Conservation (phyloP, 1,140 invertebrate species). For the Eubasilissa regina region DNA sequence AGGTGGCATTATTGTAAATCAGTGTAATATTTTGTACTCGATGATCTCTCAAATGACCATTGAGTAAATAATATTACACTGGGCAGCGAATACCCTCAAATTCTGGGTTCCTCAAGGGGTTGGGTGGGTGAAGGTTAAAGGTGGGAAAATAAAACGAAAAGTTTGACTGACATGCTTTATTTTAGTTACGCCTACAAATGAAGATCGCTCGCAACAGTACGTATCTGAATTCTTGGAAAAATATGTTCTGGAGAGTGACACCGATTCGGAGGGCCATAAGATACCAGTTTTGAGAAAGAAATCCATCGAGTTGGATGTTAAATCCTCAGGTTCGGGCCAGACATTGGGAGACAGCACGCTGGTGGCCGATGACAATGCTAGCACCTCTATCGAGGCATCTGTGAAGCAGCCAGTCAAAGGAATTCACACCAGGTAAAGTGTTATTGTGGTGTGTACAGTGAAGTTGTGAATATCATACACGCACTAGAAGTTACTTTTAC, state of each 20-base stretch:
- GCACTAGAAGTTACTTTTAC: too few relatives aligned
- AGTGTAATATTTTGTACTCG: too few relatives aligned
- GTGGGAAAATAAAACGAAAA: too few relatives aligned
- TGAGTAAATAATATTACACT: too few relatives aligned
- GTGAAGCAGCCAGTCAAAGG: conserved; percentile 45
- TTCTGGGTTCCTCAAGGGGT: too few relatives aligned
- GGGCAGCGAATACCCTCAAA: too few relatives aligned
- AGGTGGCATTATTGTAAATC: too few relatives aligned
- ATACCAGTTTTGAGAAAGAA: conserved; percentile 67
- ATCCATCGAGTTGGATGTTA: conserved; percentile 33
- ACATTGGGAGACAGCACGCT: conserved; percentile 38
- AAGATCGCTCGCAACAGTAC: conserved; percentile 74
- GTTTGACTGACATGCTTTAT: background rate
- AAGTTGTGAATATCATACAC: too few relatives aligned
- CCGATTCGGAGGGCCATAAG: conserved; percentile 74
- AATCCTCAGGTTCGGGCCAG: conserved; percentile 44
- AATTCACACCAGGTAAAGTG: conserved; percentile 54
- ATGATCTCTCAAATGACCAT: too few relatives aligned
- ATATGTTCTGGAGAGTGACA: conserved; percentile 79
- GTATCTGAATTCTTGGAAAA: conserved; percentile 78
- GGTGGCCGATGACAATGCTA: conserved; percentile 41
- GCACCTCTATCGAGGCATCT: conserved; percentile 29
- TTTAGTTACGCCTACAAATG: conserved; percentile 64
- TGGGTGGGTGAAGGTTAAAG: too few relatives aligned
- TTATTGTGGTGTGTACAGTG: too few relatives aligned